Evolutionary conservation across 2,888 invertebrate species (phyloP).

Genomic region (Papilio protenor): DNA sequence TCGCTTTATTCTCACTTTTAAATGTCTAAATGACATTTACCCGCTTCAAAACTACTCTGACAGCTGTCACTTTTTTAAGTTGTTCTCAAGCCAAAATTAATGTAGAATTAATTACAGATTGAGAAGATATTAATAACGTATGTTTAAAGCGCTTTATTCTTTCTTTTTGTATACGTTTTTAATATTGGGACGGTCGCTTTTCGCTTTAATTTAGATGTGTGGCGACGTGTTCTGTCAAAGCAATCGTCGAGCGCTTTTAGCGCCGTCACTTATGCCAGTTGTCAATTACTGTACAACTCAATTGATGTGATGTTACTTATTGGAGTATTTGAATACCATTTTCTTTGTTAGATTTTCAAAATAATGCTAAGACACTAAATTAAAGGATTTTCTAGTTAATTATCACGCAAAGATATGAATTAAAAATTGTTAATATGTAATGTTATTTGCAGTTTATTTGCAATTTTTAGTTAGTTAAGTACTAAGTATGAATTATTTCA

Average conservation of each 20-base stretch:
- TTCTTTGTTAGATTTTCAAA: neutral
- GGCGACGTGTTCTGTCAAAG: conserved; percentile 14
- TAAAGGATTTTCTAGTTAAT: too few relatives aligned
- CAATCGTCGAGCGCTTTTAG: conserved; percentile 17
- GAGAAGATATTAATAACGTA: neutral
- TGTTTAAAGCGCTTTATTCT: neutral
- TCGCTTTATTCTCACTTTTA: conserved; percentile 26
- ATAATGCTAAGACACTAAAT: too few relatives aligned
- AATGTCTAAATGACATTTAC: conserved; percentile 24
- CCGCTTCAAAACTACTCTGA: conserved; percentile 14
- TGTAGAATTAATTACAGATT: neutral
- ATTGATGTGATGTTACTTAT: neutral
- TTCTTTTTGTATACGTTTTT: conserved; percentile 15
- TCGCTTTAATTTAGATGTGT: conserved; percentile 8
- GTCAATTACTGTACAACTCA: conserved; percentile 7
- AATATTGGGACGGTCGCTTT: conserved; percentile 19
- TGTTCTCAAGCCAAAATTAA: neutral
- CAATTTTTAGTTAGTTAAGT: too few relatives aligned
- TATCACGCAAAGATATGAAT: too few relatives aligned
- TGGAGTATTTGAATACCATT: neutral
- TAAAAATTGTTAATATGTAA: too few relatives aligned
- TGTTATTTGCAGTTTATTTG: too few relatives aligned
- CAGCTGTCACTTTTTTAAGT: conserved; percentile 14
- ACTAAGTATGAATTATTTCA: too few relatives aligned
- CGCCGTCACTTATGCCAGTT: conserved; percentile 21